Evolutionary conservation across 2,113 vertebrate genomes (phyloP).

Genomic region (Trematomus loennbergii): DNA sequence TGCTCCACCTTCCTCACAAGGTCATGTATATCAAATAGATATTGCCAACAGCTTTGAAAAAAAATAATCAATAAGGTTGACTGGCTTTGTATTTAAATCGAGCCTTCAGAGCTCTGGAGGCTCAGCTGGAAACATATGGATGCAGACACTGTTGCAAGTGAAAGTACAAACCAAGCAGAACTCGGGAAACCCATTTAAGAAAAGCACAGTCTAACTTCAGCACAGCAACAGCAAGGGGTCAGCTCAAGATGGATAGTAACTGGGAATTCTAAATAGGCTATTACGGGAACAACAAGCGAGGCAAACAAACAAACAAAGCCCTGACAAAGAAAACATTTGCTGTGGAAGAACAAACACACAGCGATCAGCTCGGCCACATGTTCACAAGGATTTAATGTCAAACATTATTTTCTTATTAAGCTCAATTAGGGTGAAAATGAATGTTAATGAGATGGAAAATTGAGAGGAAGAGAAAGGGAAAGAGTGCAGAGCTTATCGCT

Average conservation of each 20-base stretch:
- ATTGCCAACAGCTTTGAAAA: slow-evolving; percentile 5
- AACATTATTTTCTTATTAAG: slow-evolving; percentile 88
- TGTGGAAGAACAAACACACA: slow-evolving; percentile 59
- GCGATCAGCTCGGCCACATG: slow-evolving; percentile 68
- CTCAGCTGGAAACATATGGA: slow-evolving; percentile 1
- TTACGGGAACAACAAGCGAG: slow-evolving; percentile 33
- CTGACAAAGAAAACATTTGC: slow-evolving; percentile 63
- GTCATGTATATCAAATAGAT: slow-evolving; percentile 57
- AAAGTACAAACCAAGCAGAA: slow-evolving; percentile 37
- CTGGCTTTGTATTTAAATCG: slow-evolving; percentile 15
- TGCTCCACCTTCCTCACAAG: slow-evolving; percentile 43
- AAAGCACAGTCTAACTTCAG: slow-evolving; percentile 18
- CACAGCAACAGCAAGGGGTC: slow-evolving; percentile 32
- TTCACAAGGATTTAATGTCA: slow-evolving; percentile 83
- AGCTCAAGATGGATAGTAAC: slow-evolving; percentile 33
- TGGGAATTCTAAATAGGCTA: slow-evolving; percentile 45
- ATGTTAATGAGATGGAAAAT: slow-evolving; percentile 93
- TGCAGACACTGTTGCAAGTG: neutral
- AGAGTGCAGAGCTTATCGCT: slow-evolving; percentile 31
- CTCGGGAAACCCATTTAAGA: neutral
- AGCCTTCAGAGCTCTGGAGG: slow-evolving; percentile 23
- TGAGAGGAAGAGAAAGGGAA: slow-evolving; percentile 74
- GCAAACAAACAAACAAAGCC: slow-evolving; percentile 37
- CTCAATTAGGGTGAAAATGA: slow-evolving; percentile 87
- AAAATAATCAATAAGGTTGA: slow-evolving; percentile 27